phyloP scores from a whole-genome alignment of 2,113 vertebrate species.

The Calonectris borealis region DNA sequence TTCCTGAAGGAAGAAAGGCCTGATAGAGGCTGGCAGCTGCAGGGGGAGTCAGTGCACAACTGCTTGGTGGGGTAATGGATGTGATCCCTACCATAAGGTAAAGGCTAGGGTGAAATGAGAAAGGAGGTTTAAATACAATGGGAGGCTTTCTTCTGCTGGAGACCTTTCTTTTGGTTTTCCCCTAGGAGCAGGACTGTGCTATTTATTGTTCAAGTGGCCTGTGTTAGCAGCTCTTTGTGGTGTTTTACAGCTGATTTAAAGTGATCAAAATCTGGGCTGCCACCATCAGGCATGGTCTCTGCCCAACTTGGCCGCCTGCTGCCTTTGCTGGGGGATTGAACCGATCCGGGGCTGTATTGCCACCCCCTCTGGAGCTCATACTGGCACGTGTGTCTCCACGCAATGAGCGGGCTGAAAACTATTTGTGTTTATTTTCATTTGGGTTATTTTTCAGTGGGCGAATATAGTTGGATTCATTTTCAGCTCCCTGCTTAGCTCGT shows the following conservation, averaged over 20 bases:
- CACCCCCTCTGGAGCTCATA: not conserved
- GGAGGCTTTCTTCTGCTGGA: not conserved
- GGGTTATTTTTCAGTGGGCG: not conserved
- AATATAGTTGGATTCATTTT: not conserved
- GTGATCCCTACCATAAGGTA: not conserved
- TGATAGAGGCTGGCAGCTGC: not conserved
- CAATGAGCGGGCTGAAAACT: not conserved
- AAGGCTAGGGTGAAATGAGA: not conserved
- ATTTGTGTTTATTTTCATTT: not conserved
- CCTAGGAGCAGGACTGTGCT: not conserved
- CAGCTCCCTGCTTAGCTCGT: not conserved
- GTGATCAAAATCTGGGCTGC: not conserved
- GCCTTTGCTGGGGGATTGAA: not conserved
- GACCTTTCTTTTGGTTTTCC: not conserved
- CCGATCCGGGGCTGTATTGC: not conserved
- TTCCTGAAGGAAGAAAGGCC: not conserved
- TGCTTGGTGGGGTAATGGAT: not conserved
- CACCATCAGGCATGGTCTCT: not conserved
- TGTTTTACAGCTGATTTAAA: not conserved
- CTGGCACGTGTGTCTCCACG: rapidly evolving
- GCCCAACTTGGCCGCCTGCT: not conserved
- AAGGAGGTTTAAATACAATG: not conserved
- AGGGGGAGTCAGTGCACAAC: rapidly evolving
- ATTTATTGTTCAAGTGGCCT: not conserved
- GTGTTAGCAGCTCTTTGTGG: not conserved